Evolutionary conservation across 2,888 invertebrate genomes (phyloP), one percentile per base, ranked within the genome.

Genomic region (Drosophila subquinaria): DNA sequence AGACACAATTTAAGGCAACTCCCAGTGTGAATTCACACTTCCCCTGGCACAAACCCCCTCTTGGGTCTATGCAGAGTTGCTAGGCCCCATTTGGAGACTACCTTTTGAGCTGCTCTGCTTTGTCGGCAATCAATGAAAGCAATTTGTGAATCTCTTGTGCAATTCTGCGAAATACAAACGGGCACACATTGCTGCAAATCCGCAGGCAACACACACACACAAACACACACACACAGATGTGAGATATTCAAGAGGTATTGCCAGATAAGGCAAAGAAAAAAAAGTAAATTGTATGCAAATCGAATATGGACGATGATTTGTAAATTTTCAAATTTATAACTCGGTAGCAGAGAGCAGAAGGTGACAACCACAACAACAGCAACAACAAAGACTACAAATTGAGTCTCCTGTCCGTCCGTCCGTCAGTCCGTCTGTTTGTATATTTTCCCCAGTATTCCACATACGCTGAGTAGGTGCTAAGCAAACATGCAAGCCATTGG

Each of bases 301-400:
- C 82, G 82, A 86, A 84, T 82, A 82, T 83, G 81, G 78, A 79
- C 75, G 76, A 87, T 82, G 88, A 89, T 88, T 89, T 89, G 90
- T 79, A 81, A 82, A 88, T 82, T 89, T 81, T 76, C 60, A 81
- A 85, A 89, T 88, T 85, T 81, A 82, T 87, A 74, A 76, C 67
- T 64, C 9, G 17, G 56, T 30, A n/a, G 33, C 3, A 23, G 45
- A 23, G 45, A 45, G 23, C 1, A 17, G 42, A 11, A 33, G 23
- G 33, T 20, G 38, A 40, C 50, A 57, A n/a, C 23, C 36, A 15
- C 70, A 60, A 36, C 50, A 74, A 51, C 68, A 61, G 42, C 15
- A 51, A 5, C 33, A 52, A 20, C 20, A 45, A 35, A 2, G 38
- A 9, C 45, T 40, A 33, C 40, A 33, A 59, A 55, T 17, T n/a